phyloP scores from a whole-genome alignment of 2,888 invertebrate species.

The Apodemia hepburni region DNA sequence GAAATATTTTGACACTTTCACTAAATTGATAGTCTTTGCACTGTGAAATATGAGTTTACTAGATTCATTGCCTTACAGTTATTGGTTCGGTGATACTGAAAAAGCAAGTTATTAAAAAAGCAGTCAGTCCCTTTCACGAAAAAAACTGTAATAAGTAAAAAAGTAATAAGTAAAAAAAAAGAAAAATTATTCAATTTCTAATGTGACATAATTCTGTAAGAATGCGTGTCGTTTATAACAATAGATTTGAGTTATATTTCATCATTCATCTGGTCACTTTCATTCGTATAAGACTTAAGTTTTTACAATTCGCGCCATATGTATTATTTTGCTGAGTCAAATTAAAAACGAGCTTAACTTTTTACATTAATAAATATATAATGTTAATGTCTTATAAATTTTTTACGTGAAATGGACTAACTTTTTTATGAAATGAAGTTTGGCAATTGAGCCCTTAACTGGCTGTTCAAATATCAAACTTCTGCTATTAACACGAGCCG shows the following conservation, averaged over 20 bases:
- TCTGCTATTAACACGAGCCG: not conserved
- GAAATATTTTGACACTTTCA: not conserved
- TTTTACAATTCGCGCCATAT: too few relatives aligned
- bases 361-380: too few relatives aligned
- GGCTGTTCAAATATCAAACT: not conserved
- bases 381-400: not conserved
- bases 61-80: slow-evolving; percentile 4
- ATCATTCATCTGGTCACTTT: not conserved
- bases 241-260: not conserved
- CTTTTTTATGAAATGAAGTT: not conserved
- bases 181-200: not conserved
- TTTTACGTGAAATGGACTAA: not conserved
- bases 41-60: not conserved
- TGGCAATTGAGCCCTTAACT: not conserved
- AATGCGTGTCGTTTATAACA: too few relatives aligned
- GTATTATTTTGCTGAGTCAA: too few relatives aligned
- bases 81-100: slow-evolving; percentile 7
- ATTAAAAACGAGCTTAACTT: too few relatives aligned
- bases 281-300: not conserved
- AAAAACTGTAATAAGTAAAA: not conserved
- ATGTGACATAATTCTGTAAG: not conserved
- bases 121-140: not conserved
- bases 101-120: slow-evolving; percentile 4
- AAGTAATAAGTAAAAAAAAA: too few relatives aligned
- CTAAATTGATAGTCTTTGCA: slow-evolving; percentile 1